Evolutionary conservation across 2,888 invertebrate genomes (phyloP), one percentile per base, ranked within the genome.

Genomic region (Listrodromus nycthemerus): DNA sequence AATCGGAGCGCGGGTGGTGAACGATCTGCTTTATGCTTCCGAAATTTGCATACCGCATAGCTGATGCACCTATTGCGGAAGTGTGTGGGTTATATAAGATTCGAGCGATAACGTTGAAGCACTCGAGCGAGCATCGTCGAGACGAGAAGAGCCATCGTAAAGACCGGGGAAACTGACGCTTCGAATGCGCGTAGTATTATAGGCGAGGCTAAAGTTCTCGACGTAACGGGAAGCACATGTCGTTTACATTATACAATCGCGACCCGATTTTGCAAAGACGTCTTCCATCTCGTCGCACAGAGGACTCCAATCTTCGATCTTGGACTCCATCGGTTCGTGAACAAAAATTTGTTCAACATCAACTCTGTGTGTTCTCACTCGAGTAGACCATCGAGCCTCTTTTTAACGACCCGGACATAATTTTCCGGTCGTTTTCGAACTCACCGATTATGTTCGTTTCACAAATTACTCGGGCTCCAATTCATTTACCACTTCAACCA

Each of bases 51-150:
- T 77, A 67, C 30, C 13, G 30, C 45, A 19, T 21, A 8, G 41
- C 24, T 13, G 33, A 7, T 7, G 55, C 21, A 16, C 24, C n/a
- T 21, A 58, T 41, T 13, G 76, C 27, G 67, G 45, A 77, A 77
- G 55, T 69, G 67, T 67, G 21, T 10, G 41, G 13, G 58, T 77
- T 77, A 77, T 77, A 77, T 67, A n/a, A 48, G 67, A 69, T 77
- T 77, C 76, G 58, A 67, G 55, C 58, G 67, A 77, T 77, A 77
- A 77, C 66, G 55, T 69, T 24, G 76, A 77, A 45, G 41, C 58
- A 55, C 52, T 37, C 24, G 55, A 76, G 41, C 37, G 66, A 58
- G 30, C 73, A 19, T 74, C 74, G 74, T 73, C 74, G 16, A 74
- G 74, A 74, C 48, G 74, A 61, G 74, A 50, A 33, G 73, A 74